phyloP scores from a whole-genome alignment of 2,797 vertebrate species.

The Malacoctenus gilli region DNA sequence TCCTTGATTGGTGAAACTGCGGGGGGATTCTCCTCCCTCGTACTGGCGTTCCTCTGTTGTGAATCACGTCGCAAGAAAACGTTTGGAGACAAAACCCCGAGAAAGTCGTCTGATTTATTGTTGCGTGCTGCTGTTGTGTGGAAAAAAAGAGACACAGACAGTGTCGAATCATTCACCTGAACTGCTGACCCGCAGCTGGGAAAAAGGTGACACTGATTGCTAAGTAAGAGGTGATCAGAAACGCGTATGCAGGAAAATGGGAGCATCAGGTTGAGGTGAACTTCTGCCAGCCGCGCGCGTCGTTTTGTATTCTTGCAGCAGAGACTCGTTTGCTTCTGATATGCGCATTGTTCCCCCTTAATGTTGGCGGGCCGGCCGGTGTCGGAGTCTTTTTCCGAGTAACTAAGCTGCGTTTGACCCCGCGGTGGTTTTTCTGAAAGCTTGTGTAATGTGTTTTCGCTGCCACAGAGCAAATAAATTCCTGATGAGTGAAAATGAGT shows the following conservation, averaged over 20 bases:
- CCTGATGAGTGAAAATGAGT: constrained; percentile 1
- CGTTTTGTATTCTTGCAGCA: constrained; percentile 4
- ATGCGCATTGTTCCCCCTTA: neutral
- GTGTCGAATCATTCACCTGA: constrained; percentile 41
- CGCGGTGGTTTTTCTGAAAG: neutral
- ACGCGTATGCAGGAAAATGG: neutral
- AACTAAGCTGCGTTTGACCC: neutral
- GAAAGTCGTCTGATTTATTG: constrained; percentile 25
- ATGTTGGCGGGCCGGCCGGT: neutral
- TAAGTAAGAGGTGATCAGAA: neutral
- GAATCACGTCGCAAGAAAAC: constrained; percentile 44
- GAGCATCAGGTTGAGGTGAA: neutral
- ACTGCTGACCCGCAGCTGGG: constrained; percentile 43
- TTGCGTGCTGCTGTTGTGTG: constrained; percentile 28
- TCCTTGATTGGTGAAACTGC: constrained; percentile 42
- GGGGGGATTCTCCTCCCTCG: constrained; percentile 29
- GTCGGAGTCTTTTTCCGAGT: neutral
- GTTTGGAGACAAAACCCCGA: constrained; percentile 49
- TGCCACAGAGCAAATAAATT: constrained; percentile 3
- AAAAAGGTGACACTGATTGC: constrained; percentile 1
- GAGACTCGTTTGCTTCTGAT: neutral
- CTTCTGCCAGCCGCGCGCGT: no score
- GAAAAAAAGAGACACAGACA: constrained; percentile 10
- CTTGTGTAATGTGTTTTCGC: neutral
- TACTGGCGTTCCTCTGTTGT: constrained; percentile 41